Conservation (phyloP, 2,888 invertebrate genomes). For the Heliconius aoede region DNA sequence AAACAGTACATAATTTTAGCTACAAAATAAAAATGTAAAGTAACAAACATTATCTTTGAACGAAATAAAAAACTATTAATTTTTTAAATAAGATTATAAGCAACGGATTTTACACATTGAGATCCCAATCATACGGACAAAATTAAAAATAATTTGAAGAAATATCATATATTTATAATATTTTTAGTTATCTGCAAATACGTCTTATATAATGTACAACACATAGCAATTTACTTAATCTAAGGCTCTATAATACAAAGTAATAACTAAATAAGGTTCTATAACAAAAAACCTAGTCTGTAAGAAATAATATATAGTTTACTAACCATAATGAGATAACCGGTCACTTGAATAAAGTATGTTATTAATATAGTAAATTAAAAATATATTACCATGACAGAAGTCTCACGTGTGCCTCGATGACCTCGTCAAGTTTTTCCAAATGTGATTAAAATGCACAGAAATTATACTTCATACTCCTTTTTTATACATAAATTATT, state of each 20-base stretch:
- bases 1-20: not conserved
- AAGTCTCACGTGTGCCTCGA: not conserved
- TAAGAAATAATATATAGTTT: too few relatives aligned
- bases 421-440: not conserved
- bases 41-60: not conserved
- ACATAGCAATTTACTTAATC: not conserved
- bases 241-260: not conserved
- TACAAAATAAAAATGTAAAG: not conserved
- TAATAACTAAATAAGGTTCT: too few relatives aligned
- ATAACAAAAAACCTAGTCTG: too few relatives aligned
- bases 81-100: not conserved
- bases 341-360: too few relatives aligned
- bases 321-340: too few relatives aligned
- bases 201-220: not conserved
- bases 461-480: not conserved
- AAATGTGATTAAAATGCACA: not conserved
- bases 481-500: not conserved
- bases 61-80: not conserved
- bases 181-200: not conserved
- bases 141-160: not conserved
- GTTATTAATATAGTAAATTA: not conserved
- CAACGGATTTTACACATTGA: not conserved
- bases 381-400: slow-evolving; percentile 12
- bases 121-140: not conserved
- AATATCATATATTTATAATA: not conserved